Base-by-base conservation (phyloP, 1,140 invertebrate genomes). In the Drosophila prosaltans region DNA sequence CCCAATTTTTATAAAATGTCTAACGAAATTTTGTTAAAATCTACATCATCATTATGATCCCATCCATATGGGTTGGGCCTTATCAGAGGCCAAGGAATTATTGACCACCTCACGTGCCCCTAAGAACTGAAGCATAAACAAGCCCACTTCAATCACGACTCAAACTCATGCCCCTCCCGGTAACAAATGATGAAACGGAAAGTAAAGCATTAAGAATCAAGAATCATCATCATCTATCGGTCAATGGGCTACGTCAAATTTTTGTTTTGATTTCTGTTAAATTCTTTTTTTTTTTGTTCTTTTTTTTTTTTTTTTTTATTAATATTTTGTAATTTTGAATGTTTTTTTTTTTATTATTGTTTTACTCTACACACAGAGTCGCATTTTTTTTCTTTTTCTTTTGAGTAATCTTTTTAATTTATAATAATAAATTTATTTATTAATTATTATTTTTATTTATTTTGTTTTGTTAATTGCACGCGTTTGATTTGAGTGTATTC, bases 101-200 rank as follows among this genome's bases (percentile, higher is more conserved):
- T 41, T 58, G 41, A 3, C 32, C 6, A 61, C 70, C 75, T 80
- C 77, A 80, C 76, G 77, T 79, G 77, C 76, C 75, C 77, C 77
- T 65, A 51, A 51, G 45, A 51, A 51, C 26, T 66, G 9, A 69
- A 58, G 61, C 60, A 58, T 51, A 64, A 71, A 55, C 39, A 60
- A 72, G 45, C 51, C 67, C 72, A 59, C 65, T 59, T 28, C 16
- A 72, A 54, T 57, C 73, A 75, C 73, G 73, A 41, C 73, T 16
- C 73, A 43, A 32, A 36, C 72, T 75, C 73, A 75, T 51, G 45
- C 45, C 45, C 9, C 21, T 51, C 45, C 45, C 24, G 45, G 21
- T 24, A 51, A 51, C 45, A 26, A 51, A 16, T 16, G 16, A 16
- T 16, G 16, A 16, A 16, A 16, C 16, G 16, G 16, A 16, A 16